Conservation (phyloP, 2,888 invertebrate species). For the Synanthedon formicaeformis region DNA sequence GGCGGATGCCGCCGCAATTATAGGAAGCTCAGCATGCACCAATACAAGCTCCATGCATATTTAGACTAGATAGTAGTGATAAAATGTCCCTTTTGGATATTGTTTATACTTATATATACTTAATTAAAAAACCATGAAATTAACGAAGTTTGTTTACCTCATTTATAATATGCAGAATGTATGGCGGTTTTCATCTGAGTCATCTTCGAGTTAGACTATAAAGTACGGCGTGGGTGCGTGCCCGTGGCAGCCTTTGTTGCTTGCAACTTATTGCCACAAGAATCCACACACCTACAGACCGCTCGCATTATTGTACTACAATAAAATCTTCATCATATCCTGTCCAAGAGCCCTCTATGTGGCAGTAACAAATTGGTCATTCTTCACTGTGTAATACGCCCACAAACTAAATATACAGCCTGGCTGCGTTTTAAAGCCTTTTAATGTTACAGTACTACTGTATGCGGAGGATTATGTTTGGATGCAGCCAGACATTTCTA, state of each 20-base stretch:
- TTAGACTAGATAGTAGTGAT: no score
- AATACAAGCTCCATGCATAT: no score
- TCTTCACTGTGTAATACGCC: conserved; percentile 44
- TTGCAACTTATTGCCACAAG: conserved; percentile 41
- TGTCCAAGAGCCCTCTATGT: conserved; percentile 25
- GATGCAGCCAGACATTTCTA: conserved; percentile 44
- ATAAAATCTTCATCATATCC: conserved; percentile 55
- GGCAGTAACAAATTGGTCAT: conserved; percentile 58
- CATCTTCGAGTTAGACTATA: conserved; percentile 37
- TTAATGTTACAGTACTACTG: conserved; percentile 42
- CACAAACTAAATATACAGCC: conserved; percentile 19
- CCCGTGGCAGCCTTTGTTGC: conserved; percentile 39
- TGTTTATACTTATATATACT: no score
- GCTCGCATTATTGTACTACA: conserved; percentile 35
- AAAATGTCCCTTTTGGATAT: no score
- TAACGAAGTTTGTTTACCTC: no score
- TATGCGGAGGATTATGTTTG: conserved; percentile 49
- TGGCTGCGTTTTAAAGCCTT: conserved; percentile 32
- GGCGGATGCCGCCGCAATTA: no score
- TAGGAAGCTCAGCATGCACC: no score
- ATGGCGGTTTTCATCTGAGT: conserved; percentile 11
- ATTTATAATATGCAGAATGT: no score
- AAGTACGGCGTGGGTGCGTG: conserved; percentile 33
- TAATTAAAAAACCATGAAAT: no score
- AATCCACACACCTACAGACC: conserved; percentile 34